Percentiles rank a stretch among this genome's conserved stretches.
Conservation (phyloP, 2,113 vertebrate genomes). For the Eubucco bourcierii region DNA sequence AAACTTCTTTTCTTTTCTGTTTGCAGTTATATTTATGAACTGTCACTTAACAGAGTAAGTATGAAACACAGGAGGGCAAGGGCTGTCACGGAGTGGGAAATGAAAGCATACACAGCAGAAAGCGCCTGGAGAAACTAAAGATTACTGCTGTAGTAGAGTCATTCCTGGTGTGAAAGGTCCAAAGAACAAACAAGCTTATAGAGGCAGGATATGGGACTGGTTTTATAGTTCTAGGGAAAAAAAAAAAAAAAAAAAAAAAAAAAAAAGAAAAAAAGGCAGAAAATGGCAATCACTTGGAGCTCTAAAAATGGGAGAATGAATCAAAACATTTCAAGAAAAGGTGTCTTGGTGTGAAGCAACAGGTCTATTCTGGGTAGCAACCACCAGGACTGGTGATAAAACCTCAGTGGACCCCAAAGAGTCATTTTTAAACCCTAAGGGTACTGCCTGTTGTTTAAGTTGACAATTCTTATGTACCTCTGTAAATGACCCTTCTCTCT, state of each 20-base stretch:
- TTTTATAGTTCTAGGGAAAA: background rate
- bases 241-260: background rate
- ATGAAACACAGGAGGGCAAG: background rate
- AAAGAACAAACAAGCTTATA: background rate
- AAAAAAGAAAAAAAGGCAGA: background rate
- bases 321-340: background rate
- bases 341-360: background rate
- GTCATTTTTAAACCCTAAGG: background rate
- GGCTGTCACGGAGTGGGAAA: background rate
- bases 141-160: background rate
- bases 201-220: background rate
- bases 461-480: background rate
- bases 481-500: background rate
- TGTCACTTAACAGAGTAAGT: background rate
- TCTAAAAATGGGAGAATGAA: background rate
- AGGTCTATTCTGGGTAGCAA: background rate
- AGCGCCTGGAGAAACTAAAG: background rate
- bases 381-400: background rate
- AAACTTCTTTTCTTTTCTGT: background rate
- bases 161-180: background rate
- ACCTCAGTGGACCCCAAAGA: background rate
- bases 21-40: conserved; percentile 18
- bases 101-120: background rate
- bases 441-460: background rate
- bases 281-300: background rate